Conservation (phyloP, 2,113 vertebrate genomes). For the Nicator chloris region DNA sequence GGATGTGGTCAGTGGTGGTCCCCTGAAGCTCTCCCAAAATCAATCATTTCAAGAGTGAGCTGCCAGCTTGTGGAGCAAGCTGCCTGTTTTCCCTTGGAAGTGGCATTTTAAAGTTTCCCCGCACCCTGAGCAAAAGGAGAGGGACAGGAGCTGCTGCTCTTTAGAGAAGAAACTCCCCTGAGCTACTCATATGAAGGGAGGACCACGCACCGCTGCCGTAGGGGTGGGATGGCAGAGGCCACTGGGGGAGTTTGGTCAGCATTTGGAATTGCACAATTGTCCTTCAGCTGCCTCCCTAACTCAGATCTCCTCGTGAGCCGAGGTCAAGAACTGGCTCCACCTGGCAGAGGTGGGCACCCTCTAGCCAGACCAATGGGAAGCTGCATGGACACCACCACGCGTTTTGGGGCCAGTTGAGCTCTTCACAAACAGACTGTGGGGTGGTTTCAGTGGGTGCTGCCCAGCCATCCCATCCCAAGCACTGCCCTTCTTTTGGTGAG, state of each 20-base stretch:
- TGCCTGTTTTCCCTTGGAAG: not conserved
- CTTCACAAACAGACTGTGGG: not conserved
- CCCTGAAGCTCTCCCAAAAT: not conserved
- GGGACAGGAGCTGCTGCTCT: not conserved
- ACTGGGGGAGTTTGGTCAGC: not conserved
- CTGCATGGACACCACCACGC: rapidly evolving
- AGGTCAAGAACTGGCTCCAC: not conserved
- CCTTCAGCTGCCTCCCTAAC: not conserved
- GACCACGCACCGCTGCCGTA: rapidly evolving
- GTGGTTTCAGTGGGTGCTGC: not conserved
- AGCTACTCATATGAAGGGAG: not conserved
- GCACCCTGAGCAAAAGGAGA: not conserved
- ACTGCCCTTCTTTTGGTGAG: not conserved
- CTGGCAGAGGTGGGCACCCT: not conserved
- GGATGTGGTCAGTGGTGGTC: too few species aligned
- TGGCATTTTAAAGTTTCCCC: not conserved
- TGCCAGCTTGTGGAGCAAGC: not conserved
- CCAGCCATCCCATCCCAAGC: not conserved
- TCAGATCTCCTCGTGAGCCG: not conserved
- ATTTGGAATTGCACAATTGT: not conserved
- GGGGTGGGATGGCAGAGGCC: not conserved
- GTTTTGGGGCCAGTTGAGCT: not conserved
- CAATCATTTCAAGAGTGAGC: not conserved
- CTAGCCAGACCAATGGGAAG: not conserved
- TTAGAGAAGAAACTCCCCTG: not conserved